Evolutionary conservation across 2,113 vertebrate species (phyloP).

Genomic region (Gulo gulo): DNA sequence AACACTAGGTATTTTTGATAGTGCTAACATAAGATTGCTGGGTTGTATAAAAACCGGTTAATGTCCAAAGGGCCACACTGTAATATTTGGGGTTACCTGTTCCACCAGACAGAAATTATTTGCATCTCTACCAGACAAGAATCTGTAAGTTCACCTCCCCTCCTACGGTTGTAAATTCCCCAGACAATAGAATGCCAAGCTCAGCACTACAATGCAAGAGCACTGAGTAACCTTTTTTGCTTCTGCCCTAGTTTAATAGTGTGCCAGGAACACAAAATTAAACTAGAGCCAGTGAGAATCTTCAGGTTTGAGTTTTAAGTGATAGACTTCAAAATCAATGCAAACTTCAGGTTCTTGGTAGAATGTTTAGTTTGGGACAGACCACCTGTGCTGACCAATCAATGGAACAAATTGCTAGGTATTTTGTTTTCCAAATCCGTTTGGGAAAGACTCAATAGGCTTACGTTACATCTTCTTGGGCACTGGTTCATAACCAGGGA

Average conservation of each 20-base stretch:
- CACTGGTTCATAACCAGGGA: background rate
- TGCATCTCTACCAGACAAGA: background rate
- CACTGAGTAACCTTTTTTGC: background rate
- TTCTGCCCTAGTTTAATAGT: background rate
- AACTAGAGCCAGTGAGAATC: background rate
- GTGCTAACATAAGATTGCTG: background rate
- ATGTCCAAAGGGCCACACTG: background rate
- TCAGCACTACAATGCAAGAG: background rate
- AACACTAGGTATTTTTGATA: background rate
- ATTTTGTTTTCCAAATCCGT: background rate
- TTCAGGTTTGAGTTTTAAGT: background rate
- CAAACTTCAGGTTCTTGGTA: background rate
- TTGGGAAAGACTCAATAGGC: background rate
- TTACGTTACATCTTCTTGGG: background rate
- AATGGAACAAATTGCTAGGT: background rate
- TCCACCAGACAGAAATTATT: background rate
- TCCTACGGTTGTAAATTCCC: background rate
- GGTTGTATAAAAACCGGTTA: background rate
- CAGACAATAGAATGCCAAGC: conserved; percentile 1
- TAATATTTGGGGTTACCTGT: background rate
- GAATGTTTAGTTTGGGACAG: background rate
- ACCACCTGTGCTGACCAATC: background rate
- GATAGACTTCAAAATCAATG: background rate
- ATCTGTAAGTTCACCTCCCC: background rate
- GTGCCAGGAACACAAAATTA: background rate